Base-by-base conservation (phyloP, 64 coral and sea anemone species). In the Dendrophyllia cribrosa region DNA sequence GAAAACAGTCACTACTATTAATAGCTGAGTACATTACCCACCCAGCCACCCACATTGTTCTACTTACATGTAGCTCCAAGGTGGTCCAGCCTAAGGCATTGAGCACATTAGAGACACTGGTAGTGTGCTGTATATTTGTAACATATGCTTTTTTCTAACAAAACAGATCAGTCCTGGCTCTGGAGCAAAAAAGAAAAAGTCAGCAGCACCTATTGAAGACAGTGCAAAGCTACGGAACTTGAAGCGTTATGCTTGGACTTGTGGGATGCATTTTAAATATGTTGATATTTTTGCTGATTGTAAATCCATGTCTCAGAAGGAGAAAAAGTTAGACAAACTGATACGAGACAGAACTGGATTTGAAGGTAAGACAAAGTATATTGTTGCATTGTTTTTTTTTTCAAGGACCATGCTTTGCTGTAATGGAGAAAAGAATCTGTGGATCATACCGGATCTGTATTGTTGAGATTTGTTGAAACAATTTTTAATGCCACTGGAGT, bases 241-340 rank as follows among this genome's bases (percentile, higher is more conserved):
- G 4, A 98, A 98, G 89, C 84, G 85, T 43, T 98, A 93, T 79
- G 58, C 83, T 5, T 59, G 91, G 25, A 89, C 82, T 43, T 96
- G 97, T 98, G 88, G 90, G 52, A 61, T 98, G 70, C 87, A 78
- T 44, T 83, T 93, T 26, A 98, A 94, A 24, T 98, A 98, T 83
- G 83, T 90, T 59, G 81, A 87, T 25, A 76, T 98, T 13, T 96
- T 96, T 96, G 88, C 86, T 77, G 94, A 90, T 20, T 98, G 97
- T 86, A 86, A 67, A 43, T 89, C 88, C 19, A 98, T 96, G 93
- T 51, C 65, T 26, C 87, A 94, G 4, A 98, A 96, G 62, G 94
- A 98, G 87, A 93, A 67, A 76, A 91, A 20, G 34, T 86, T 98
- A 23, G 97, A 98, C 24, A 88, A 66, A 59, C 25, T 89, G 9